Evolutionary conservation across 2,113 vertebrate species (phyloP).

Genomic region (Oncorhynchus mykiss): DNA sequence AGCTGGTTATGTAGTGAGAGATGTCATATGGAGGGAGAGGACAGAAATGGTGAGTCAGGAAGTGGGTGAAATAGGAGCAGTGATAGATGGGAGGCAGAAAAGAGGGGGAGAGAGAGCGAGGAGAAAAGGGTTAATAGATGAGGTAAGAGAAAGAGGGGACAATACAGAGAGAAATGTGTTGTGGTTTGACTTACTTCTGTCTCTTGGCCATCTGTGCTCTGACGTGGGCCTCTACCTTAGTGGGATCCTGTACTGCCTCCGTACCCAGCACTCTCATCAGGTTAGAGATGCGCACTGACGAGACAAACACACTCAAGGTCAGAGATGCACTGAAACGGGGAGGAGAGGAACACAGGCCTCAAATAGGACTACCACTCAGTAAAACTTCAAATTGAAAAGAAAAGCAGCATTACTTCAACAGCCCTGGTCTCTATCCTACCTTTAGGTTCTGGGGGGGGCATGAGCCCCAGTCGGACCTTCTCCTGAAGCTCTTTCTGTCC

Average conservation of each 20-base stretch:
- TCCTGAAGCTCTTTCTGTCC: conserved; percentile 95
- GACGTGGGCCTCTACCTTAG: conserved; percentile 95
- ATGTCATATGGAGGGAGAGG: not conserved
- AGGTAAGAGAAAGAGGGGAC: not conserved
- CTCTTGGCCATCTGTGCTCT: conserved; percentile 98
- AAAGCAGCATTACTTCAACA: not conserved
- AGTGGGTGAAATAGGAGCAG: not conserved
- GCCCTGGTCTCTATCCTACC: conserved; percentile 67
- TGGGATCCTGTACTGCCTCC: conserved; percentile 96
- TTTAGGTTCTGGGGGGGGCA: conserved; percentile 98
- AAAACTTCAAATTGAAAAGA: not conserved
- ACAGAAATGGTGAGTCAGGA: not conserved
- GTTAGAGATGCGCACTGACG: conserved; percentile 93
- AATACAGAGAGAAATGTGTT: not conserved
- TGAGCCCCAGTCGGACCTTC: conserved; percentile 93
- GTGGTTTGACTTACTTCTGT: conserved; percentile 83
- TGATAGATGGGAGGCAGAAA: not conserved
- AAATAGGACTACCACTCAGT: not conserved
- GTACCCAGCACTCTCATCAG: conserved; percentile 97
- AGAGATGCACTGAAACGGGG: too few species aligned
- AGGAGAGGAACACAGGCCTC: not conserved
- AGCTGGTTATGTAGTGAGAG: too few species aligned
- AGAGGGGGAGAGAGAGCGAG: not conserved
- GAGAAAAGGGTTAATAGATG: not conserved
- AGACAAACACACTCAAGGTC: too few species aligned